A percentile compares a stretch with the other conserved stretches of the same genome.
Evolutionary conservation across 2,113 vertebrate genomes (phyloP).

Genomic region (Lathamus discolor): DNA sequence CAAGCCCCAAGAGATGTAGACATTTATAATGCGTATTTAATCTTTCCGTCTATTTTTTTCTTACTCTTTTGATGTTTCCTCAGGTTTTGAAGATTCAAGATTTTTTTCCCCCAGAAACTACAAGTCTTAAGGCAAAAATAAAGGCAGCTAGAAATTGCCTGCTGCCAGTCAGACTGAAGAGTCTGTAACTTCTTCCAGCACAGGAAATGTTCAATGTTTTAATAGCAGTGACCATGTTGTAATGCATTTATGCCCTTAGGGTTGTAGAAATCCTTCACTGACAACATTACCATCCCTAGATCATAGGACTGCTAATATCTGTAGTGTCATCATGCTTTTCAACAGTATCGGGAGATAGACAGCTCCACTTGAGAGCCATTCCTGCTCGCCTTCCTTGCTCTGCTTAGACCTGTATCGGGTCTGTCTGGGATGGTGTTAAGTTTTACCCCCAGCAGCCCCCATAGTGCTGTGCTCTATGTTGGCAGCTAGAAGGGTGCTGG

Average conservation of each 20-base stretch:
- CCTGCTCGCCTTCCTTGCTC: not conserved
- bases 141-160: not conserved
- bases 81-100: slow-evolving; percentile 24
- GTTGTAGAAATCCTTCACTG: not conserved
- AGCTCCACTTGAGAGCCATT: not conserved
- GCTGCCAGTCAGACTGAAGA: not conserved
- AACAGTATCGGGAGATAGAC: not conserved
- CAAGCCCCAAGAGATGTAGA: slow-evolving; percentile 32
- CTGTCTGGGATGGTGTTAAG: not conserved
- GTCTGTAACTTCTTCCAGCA: not conserved
- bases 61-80: slow-evolving; percentile 27
- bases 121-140: not conserved
- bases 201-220: not conserved
- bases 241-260: not conserved
- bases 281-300: not conserved
- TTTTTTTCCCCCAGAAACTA: not conserved
- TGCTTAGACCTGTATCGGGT: not conserved
- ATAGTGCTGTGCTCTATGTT: not conserved
- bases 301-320: not conserved
- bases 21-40: slow-evolving; percentile 23
- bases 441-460: not conserved
- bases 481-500: not conserved
- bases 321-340: not conserved
- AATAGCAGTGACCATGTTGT: not conserved
- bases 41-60: slow-evolving; percentile 11